Conservation (phyloP, 1,140 invertebrate genomes). For the Pseudobourletiella spinata region DNA sequence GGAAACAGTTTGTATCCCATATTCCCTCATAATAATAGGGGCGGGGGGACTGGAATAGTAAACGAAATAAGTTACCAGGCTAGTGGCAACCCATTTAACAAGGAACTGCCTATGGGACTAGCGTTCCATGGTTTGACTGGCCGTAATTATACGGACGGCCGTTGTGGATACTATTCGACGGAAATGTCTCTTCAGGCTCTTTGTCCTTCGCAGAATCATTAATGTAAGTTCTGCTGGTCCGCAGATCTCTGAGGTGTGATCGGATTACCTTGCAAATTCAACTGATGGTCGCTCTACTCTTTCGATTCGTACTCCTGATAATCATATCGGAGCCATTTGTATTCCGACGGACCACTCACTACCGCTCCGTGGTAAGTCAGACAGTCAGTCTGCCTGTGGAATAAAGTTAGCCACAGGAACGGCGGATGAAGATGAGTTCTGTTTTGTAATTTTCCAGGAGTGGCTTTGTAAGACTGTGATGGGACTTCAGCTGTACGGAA, state of each 20-base stretch:
- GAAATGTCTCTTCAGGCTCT: background rate
- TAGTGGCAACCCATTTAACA: background rate
- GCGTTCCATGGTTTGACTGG: too few relatives aligned
- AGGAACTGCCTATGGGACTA: too few relatives aligned
- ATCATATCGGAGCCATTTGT: constrained; percentile 40
- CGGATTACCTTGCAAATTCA: constrained; percentile 45
- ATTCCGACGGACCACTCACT: constrained; percentile 26
- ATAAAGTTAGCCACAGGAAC: too few relatives aligned
- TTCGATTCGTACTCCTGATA: constrained; percentile 42
- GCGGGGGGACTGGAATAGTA: too few relatives aligned
- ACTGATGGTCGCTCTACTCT: constrained; percentile 44
- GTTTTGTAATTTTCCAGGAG: constrained; percentile 38
- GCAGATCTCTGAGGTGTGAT: constrained; percentile 45
- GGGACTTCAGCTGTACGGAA: constrained; percentile 44
- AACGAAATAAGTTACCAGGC: too few relatives aligned
- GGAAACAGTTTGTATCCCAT: too few relatives aligned
- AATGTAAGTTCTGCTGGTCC: background rate
- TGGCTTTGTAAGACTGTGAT: constrained; percentile 46
- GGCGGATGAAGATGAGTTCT: background rate
- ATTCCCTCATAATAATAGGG: too few relatives aligned
- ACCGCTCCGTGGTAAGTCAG: constrained; percentile 35
- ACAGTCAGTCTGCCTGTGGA: background rate
- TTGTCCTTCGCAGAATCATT: background rate
- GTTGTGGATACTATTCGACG: background rate
- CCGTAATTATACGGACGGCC: too few relatives aligned